phyloP scores from a whole-genome alignment of 2,797 vertebrate species.

The Rhinella marina region DNA sequence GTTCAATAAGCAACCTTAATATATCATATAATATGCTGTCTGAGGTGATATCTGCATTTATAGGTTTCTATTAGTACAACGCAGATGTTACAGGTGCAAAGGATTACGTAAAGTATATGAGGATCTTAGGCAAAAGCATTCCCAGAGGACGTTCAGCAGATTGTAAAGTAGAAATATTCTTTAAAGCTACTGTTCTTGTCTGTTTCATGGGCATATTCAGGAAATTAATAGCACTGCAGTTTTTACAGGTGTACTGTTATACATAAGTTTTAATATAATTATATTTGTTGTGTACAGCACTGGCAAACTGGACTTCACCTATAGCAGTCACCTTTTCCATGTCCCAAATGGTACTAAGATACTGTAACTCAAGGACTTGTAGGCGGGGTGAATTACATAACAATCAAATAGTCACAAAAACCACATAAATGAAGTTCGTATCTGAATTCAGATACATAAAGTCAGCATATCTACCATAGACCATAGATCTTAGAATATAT shows the following conservation, averaged over 20 bases:
- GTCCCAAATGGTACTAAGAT: too few relatives aligned
- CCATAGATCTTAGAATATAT: too few relatives aligned
- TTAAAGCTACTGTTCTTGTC: not conserved
- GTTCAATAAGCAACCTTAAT: not conserved
- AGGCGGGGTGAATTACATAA: too few relatives aligned
- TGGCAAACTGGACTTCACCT: too few relatives aligned
- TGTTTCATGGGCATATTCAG: not conserved
- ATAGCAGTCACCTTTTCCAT: too few relatives aligned
- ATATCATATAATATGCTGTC: not conserved
- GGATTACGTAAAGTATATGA: constrained; percentile 8
- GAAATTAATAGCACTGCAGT: not conserved
- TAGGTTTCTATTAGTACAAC: not conserved
- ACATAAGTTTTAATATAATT: not conserved
- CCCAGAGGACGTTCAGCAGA: not conserved
- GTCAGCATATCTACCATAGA: too few relatives aligned
- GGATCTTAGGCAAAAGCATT: not conserved
- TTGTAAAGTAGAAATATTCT: not conserved
- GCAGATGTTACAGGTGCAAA: constrained; percentile 33
- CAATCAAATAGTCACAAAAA: too few relatives aligned
- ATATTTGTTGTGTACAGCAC: too few relatives aligned
- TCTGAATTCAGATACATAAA: too few relatives aligned
- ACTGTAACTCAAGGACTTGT: too few relatives aligned
- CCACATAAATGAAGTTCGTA: too few relatives aligned
- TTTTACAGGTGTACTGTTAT: constrained; percentile 22
- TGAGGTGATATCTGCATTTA: not conserved